Base-by-base conservation (phyloP, 2,888 invertebrate genomes). In the Campopleginae sp. region DNA sequence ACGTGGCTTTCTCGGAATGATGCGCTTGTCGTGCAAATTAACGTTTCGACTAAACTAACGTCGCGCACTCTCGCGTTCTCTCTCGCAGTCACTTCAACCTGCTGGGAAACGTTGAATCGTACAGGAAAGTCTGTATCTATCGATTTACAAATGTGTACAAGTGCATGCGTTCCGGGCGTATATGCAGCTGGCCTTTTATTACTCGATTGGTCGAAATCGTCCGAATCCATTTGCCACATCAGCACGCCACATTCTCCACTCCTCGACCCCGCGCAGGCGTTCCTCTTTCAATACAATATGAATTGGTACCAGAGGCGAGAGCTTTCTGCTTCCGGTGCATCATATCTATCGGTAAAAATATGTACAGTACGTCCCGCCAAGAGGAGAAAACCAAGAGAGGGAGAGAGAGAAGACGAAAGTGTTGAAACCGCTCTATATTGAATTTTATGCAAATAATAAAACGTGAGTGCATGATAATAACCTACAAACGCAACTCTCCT, bases 201-300 rank as follows among this genome's bases (percentile, higher is more conserved):
- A 80, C 76, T 58, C 79, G 66, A 85, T 82, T 82, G 79, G 82
- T 85, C 75, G 48, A 42, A 63, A 79, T 58, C 79, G 76, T 71
- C 31, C 63, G 38, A 85, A 85, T 85, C 85, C 85, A 85, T 85
- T 85, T 85, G 82, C 72, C 82, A 74, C 80, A 82, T 81, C 82
- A 61, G 71, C 48, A 19, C n/a, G n/a, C 54, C 33, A 19, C 63
- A 31, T 31, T 65, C 66, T 48, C 23, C 58, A 44, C 12, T 19
- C 46, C 58, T 14, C 27, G n/a, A 1, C 27, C 33, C 42, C 38
- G 44, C 38, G 44, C 61, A 31, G 74, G 27, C n/a, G n/a, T 58
- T 14, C 14, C 79, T 63, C 48, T 78, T 75, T 70, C 85, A 81
- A 85, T 81, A 71, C 38, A 38, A 38, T 75, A 63, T 33, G 77